These are phyloP conservation scores for Parambassis ranga DNA, from an alignment of 2,797 vertebrate genomes.

Conservation along the genomic window DNA sequence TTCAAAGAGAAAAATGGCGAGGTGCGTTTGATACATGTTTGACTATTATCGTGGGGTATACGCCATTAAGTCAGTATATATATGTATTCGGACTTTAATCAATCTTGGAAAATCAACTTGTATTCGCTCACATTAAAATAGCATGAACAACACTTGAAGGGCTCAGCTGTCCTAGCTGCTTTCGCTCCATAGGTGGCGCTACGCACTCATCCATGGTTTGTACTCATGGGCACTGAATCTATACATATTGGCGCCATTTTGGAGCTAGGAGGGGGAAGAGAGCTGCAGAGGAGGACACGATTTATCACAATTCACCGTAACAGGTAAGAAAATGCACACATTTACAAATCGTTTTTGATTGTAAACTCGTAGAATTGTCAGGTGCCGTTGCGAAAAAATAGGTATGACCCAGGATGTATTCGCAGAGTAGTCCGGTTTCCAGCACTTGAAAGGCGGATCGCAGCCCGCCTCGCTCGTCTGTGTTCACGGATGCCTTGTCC, in stretches of 20 bases:
- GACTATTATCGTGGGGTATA: too few relatives aligned
- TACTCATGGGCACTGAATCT: constrained; percentile 75
- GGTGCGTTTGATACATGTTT: too few relatives aligned
- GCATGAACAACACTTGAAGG: background rate
- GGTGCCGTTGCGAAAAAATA: background rate
- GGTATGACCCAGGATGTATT: background rate
- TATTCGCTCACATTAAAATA: too few relatives aligned
- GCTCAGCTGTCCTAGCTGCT: background rate
- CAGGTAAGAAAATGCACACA: constrained; percentile 68
- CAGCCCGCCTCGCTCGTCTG: constrained; percentile 60
- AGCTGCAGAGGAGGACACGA: constrained; percentile 81
- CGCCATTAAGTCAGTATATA: too few relatives aligned
- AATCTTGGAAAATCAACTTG: too few relatives aligned
- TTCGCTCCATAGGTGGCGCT: constrained; percentile 66
- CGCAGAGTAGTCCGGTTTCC: background rate
- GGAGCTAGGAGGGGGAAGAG: constrained; percentile 90
- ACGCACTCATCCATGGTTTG: constrained; percentile 16
- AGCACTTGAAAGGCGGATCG: constrained; percentile 21
- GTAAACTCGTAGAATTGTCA: background rate
- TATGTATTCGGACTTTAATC: too few relatives aligned
- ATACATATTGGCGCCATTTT: constrained; percentile 97
- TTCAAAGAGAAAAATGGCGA: too few relatives aligned
- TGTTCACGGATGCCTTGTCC: constrained; percentile 62
- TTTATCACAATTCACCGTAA: constrained; percentile 81
- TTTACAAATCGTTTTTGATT: background rate